A percentile compares a stretch with the other conserved stretches of the same genome.
Conservation (phyloP, 1,140 invertebrate species). For the Trichoplusia ni region DNA sequence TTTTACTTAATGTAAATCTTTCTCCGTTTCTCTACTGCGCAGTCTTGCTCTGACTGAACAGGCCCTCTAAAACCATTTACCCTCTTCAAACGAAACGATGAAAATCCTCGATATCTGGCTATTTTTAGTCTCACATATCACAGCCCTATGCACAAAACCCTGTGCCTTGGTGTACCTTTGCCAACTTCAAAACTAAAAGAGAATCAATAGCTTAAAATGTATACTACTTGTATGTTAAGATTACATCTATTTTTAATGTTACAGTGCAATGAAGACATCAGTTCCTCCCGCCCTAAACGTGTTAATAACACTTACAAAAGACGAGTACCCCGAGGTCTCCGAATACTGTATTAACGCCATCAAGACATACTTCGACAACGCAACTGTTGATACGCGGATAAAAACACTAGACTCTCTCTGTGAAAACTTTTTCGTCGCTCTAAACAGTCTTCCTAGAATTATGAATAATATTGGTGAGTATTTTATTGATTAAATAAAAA, state of each 20-base stretch:
- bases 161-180: no score
- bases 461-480: conserved; percentile 83
- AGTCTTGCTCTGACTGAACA: no score
- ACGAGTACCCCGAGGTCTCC: conserved; percentile 78
- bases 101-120: no score
- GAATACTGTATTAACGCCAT: conserved; percentile 66
- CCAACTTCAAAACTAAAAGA: no score
- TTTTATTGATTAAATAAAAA: background rate
- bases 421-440: conserved; percentile 82
- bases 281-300: conserved; percentile 82
- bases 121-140: no score
- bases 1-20: no score
- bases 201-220: no score
- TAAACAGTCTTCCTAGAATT: conserved; percentile 82
- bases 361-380: conserved; percentile 64
- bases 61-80: no score
- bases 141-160: no score
- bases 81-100: no score
- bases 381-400: conserved; percentile 53
- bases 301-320: conserved; percentile 83
- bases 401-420: conserved; percentile 81
- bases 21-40: no score
- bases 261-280: conserved; percentile 83
- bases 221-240: background rate
- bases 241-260: conserved; percentile 21